phyloP scores from a whole-genome alignment of 2,113 vertebrate genomes.

The Narcine bancroftii region DNA sequence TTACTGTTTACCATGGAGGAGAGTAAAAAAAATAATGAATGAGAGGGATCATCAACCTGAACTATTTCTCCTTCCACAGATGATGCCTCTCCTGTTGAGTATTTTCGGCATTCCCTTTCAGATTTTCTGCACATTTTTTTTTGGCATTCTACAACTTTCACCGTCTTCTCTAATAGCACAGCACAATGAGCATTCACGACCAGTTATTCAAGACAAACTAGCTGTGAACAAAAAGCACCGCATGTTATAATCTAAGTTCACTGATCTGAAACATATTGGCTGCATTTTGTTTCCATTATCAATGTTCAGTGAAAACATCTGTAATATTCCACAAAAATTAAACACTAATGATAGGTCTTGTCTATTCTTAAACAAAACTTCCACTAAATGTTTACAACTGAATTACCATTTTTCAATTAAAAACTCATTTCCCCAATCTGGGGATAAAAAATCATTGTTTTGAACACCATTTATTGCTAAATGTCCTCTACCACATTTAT shows the following conservation, averaged over 20 bases:
- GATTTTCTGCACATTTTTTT: no score
- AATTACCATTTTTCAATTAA: background rate
- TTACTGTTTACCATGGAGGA: background rate
- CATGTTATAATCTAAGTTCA: background rate
- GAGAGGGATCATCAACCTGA: no score
- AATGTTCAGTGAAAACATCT: background rate
- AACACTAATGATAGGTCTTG: background rate
- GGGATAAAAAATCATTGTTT: background rate
- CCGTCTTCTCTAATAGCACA: background rate
- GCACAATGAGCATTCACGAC: background rate
- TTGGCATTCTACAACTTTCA: background rate
- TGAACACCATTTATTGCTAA: background rate
- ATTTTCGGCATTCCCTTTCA: no score
- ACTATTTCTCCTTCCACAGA: no score
- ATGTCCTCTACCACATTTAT: background rate
- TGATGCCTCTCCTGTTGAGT: no score
- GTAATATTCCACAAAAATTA: background rate
- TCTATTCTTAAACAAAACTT: no score
- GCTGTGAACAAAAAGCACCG: background rate
- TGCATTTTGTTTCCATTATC: background rate
- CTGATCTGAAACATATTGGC: background rate
- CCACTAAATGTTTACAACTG: no score
- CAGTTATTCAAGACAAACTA: background rate
- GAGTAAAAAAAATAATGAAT: background rate
- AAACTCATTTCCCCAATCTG: background rate